Evolutionary conservation across 2,888 invertebrate genomes (phyloP), one percentile per base, ranked within the genome.

Genomic region (Diarsia brunnea): DNA sequence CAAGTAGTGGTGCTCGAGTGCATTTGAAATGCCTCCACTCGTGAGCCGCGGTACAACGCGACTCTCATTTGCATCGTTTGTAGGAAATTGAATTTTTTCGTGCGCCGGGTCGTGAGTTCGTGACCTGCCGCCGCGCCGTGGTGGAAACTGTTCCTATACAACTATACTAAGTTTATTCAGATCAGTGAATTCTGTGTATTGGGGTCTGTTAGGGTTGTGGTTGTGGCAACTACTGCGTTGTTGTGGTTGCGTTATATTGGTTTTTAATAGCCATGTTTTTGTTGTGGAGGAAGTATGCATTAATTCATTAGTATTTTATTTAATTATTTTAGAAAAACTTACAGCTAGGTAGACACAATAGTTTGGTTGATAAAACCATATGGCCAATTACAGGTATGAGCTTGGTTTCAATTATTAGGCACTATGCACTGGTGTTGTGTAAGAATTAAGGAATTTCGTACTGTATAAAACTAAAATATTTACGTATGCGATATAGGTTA

Each of bases 21-120:
- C 85, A 77, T 47, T 73, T 63, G 27, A 24, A 75, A 73, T 61
- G 64, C n/a, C 64, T 67, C 67, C 11, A 71, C 38, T 63, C 58
- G 67, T 55, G 68, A 69, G 19, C 75, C 71, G 38, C 24, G 73
- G 61, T 43, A 66, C 63, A 69, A 51, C 51, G 68, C 64, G 38
- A 38, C 47, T 53, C 69, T 78, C 67, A 78, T 87, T 80, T 82
- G 78, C 76, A 75, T 63, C 43, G 63, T 63, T 84, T 69, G 69
- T 72, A 67, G 79, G 81, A 78, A 84, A 83, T 83, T 83, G 79
- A 75, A 80, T 86, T 84, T 79, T 79, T 84, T 78, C 73, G 61
- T 75, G 55, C 66, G 55, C 69, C 47, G 43, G 66, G 69, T 68
- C 74, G 63, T 64, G 69, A 73, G 69, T 82, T 78, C 31, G 31